Evolutionary conservation across 2,113 vertebrate genomes (phyloP).

Genomic region (Rattus rattus): DNA sequence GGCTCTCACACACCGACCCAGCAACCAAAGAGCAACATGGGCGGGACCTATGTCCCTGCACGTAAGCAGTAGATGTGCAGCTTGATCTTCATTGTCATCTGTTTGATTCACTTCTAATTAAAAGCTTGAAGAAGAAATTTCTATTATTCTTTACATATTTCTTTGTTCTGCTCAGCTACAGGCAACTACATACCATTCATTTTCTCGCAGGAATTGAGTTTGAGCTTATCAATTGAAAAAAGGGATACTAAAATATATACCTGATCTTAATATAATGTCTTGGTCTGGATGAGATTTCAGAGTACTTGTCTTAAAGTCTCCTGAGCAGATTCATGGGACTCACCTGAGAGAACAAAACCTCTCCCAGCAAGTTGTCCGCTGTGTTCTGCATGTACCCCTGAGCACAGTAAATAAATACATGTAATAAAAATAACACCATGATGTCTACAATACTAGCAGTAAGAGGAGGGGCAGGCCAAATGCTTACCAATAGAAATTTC

Average conservation of each 20-base stretch:
- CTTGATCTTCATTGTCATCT: neutral
- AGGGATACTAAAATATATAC: neutral
- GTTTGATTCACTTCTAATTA: neutral
- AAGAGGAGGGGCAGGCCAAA: neutral
- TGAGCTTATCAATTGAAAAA: slow-evolving; percentile 32
- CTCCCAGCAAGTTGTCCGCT: neutral
- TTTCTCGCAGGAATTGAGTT: neutral
- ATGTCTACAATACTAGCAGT: neutral
- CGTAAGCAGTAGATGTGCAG: no score
- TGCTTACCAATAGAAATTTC: neutral
- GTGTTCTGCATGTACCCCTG: neutral
- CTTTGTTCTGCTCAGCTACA: neutral
- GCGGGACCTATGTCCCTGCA: no score
- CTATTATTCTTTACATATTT: neutral
- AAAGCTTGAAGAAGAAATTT: neutral
- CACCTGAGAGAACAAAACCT: neutral
- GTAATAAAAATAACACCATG: neutral
- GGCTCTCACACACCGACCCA: no score
- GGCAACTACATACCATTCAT: neutral
- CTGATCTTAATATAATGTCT: neutral
- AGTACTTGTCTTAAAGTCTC: neutral
- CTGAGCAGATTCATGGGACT: neutral
- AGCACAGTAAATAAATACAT: neutral
- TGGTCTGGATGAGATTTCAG: neutral
- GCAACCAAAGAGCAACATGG: no score